phyloP scores from a whole-genome alignment of 92 coral and sea anemone genomes.

The Plumapathes pennacea region DNA sequence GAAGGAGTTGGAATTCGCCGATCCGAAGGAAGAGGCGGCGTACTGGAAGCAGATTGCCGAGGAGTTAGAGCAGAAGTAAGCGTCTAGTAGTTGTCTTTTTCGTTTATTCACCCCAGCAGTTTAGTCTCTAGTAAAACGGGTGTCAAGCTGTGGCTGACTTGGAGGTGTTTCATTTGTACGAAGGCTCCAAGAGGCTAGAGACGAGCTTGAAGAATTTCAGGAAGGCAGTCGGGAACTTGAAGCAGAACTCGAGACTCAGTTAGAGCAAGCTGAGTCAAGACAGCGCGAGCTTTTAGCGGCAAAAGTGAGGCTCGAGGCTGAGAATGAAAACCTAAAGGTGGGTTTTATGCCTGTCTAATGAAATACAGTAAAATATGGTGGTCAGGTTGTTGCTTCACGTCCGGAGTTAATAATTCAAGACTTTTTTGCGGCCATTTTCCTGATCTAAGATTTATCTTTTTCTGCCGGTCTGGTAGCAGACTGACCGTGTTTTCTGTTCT shows the following conservation, averaged over 20 bases:
- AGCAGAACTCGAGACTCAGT: slow-evolving; percentile 96
- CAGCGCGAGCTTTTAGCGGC: slow-evolving; percentile 93
- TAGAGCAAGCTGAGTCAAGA: slow-evolving; percentile 99
- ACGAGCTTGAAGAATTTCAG: slow-evolving; percentile 99
- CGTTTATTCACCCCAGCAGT: no score
- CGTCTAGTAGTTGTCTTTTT: slow-evolving; percentile 7
- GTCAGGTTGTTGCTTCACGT: no score
- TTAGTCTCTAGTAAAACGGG: no score
- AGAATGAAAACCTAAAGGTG: slow-evolving; percentile 97
- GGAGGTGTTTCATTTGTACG: slow-evolving; percentile 33
- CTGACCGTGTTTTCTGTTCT: not conserved
- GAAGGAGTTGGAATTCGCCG: slow-evolving; percentile 98
- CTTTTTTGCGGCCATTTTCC: slow-evolving; percentile 27
- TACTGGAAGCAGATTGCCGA: slow-evolving; percentile 97
- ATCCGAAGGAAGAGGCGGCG: slow-evolving; percentile 99
- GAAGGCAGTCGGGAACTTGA: slow-evolving; percentile 99
- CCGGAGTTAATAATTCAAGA: slow-evolving; percentile 48
- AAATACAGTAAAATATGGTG: no score
- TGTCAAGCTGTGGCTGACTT: no score
- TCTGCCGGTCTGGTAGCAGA: not conserved
- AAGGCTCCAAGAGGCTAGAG: slow-evolving; percentile 98
- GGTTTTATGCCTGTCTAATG: no score
- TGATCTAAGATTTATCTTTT: slow-evolving; percentile 11
- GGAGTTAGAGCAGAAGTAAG: slow-evolving; percentile 95
- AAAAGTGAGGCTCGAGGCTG: slow-evolving; percentile 90